Percentiles rank a stretch among this genome's conserved stretches.
phyloP scores from a whole-genome alignment of 2,888 invertebrate species.

The Fragum sueziense region DNA sequence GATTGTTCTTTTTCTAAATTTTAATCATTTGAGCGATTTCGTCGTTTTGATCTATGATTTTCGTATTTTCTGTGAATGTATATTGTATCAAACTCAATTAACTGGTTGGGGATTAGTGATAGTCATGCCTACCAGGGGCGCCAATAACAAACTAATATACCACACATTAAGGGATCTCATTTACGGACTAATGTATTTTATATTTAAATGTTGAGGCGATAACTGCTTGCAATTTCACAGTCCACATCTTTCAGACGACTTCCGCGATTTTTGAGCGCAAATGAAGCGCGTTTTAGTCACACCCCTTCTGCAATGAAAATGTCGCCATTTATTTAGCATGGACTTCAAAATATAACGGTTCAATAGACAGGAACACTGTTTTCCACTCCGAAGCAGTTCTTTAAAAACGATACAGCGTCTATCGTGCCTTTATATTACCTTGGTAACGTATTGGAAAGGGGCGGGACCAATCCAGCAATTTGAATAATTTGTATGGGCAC shows the following conservation, averaged over 20 bases:
- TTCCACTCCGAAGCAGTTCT: slow-evolving; percentile 10
- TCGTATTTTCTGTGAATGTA: too few relatives aligned
- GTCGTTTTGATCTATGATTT: too few relatives aligned
- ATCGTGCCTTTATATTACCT: slow-evolving; percentile 17
- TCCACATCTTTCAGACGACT: not conserved
- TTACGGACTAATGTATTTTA: slow-evolving; percentile 24
- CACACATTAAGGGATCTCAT: slow-evolving; percentile 19
- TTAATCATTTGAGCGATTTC: too few relatives aligned
- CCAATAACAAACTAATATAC: slow-evolving; percentile 19
- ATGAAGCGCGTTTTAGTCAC: slow-evolving; percentile 8
- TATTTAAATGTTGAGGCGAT: slow-evolving; percentile 22
- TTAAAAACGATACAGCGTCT: slow-evolving; percentile 8
- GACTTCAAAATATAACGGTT: slow-evolving; percentile 8
- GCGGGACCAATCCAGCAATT: not conserved
- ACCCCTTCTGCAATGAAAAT: slow-evolving; percentile 12
- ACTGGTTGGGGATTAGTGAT: too few relatives aligned
- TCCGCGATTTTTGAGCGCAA: slow-evolving; percentile 2
- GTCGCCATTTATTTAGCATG: slow-evolving; percentile 6
- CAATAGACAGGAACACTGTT: slow-evolving; percentile 2
- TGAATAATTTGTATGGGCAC: slow-evolving; percentile 27
- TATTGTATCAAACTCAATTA: too few relatives aligned
- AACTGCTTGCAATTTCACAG: slow-evolving; percentile 19
- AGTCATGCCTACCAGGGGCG: not conserved
- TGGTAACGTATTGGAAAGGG: slow-evolving; percentile 22
- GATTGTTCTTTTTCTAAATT: too few relatives aligned